Percentiles rank a stretch among this genome's conserved stretches.
Evolutionary conservation across 2,113 vertebrate species (phyloP).

Genomic region (Saimiri boliviensis): DNA sequence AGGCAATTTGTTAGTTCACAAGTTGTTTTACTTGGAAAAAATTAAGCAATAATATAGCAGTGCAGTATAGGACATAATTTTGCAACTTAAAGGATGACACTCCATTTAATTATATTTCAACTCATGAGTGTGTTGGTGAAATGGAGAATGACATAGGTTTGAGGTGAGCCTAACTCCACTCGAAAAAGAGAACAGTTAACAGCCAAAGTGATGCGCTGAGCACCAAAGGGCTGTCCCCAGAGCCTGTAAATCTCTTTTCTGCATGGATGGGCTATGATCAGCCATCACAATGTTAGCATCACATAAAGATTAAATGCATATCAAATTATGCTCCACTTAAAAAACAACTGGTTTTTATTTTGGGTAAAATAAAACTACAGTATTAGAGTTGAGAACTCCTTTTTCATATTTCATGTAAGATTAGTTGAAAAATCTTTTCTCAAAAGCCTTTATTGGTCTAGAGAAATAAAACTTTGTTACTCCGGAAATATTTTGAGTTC

Average conservation of each 20-base stretch:
- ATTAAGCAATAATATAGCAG: neutral
- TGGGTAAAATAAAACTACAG: neutral
- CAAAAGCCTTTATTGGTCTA: neutral
- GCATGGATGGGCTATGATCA: neutral
- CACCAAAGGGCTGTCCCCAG: neutral
- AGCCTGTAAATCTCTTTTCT: neutral
- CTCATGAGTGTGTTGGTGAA: neutral
- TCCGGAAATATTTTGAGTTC: neutral
- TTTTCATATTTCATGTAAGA: neutral
- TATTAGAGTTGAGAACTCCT: neutral
- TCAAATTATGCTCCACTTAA: neutral
- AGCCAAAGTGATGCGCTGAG: neutral
- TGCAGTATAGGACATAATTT: neutral
- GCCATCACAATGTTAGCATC: neutral
- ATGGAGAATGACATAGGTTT: neutral
- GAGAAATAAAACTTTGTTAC: neutral
- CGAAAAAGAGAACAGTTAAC: neutral
- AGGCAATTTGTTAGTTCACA: neutral
- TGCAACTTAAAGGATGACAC: neutral
- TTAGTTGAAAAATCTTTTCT: neutral
- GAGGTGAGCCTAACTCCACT: neutral
- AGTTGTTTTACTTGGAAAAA: neutral
- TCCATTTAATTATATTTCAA: neutral
- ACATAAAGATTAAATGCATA: neutral
- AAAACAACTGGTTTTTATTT: neutral